phyloP scores from a whole-genome alignment of 2,797 vertebrate genomes.

The Siniperca scherzeri region DNA sequence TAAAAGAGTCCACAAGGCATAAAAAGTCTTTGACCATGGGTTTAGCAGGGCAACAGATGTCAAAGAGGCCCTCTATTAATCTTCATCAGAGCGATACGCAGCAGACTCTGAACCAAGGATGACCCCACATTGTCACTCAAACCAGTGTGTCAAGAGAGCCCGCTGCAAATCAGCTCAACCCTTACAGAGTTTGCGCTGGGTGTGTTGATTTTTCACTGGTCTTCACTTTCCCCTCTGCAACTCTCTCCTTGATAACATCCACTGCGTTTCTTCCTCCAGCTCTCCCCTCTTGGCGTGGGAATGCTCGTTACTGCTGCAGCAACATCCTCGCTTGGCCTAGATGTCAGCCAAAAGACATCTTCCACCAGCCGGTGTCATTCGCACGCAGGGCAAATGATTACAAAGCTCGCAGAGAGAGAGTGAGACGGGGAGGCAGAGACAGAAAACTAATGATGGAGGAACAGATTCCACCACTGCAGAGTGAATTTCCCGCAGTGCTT shows the following conservation, averaged over 20 bases:
- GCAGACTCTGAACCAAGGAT: neutral
- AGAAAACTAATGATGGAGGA: conserved; percentile 20
- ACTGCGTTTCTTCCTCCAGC: neutral
- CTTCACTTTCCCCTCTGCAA: neutral
- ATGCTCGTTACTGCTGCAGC: conserved; percentile 7
- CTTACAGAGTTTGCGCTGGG: neutral
- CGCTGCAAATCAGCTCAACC: conserved; percentile 14
- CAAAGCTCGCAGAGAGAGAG: conserved; percentile 1
- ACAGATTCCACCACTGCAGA: neutral
- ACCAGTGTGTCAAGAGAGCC: neutral
- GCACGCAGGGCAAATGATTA: conserved; percentile 27
- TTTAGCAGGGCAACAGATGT: no score
- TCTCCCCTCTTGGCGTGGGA: neutral
- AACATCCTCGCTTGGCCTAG: conserved; percentile 28
- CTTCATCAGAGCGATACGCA: neutral
- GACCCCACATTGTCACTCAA: conserved; percentile 11
- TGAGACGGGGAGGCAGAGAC: neutral
- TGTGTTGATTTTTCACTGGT: neutral
- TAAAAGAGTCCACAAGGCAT: no score
- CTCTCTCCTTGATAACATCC: conserved; percentile 8
- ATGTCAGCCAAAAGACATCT: conserved; percentile 26
- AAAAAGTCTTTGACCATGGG: no score
- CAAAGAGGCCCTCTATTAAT: neutral
- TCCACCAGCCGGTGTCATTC: conserved; percentile 22
- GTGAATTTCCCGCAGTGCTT: neutral